Percentiles rank a stretch among this genome's conserved stretches.
Conservation (phyloP, 2,888 invertebrate genomes). For the Microctonus aethiopoides region DNA sequence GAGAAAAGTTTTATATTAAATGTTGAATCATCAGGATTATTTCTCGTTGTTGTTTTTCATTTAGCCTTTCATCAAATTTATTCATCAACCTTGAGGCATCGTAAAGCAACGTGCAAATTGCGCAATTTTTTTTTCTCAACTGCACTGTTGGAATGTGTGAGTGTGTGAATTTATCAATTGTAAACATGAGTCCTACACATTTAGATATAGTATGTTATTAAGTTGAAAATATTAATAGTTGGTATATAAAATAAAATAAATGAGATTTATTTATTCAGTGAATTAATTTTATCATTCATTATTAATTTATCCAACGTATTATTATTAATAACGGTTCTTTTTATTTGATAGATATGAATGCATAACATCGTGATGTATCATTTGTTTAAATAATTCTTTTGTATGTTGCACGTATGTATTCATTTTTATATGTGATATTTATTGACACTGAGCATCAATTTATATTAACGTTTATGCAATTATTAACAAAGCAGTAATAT, state of each 20-base stretch:
- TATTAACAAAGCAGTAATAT: neutral
- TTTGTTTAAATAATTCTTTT: neutral
- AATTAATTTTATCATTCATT: neutral
- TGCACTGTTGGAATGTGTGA: neutral
- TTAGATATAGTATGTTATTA: neutral
- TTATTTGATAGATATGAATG: neutral
- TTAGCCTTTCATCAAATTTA: neutral
- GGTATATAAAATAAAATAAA: too few species aligned
- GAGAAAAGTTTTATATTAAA: neutral
- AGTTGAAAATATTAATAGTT: neutral
- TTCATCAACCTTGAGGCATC: neutral
- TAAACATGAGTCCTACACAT: neutral
- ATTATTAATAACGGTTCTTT: neutral
- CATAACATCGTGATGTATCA: neutral
- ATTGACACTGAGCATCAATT: neutral
- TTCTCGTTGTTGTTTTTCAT: neutral
- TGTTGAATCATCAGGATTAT: neutral
- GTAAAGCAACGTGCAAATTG: neutral
- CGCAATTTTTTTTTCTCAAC: neutral
- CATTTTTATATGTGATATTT: neutral
- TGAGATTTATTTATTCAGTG: neutral
- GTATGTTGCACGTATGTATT: neutral
- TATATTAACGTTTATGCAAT: neutral
- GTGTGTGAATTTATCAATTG: neutral
- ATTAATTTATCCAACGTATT: neutral